Evolutionary conservation across 2,797 vertebrate genomes (phyloP), one percentile per base, ranked within the genome.

Genomic region (Numenius phaeopus): DNA sequence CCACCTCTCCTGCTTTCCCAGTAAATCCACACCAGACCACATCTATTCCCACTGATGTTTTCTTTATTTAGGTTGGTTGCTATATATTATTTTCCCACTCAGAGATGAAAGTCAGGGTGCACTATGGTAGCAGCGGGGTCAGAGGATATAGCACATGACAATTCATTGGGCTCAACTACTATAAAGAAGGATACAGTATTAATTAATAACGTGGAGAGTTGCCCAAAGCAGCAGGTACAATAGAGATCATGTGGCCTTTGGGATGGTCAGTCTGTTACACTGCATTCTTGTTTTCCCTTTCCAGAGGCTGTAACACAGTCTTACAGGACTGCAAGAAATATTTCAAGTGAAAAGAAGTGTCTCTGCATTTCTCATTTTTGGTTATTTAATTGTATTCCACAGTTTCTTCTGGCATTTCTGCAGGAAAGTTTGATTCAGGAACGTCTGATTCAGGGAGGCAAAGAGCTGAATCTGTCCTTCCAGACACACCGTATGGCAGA

Each of bases 381-480:
- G 14, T 65, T 82, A 78, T 92, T 95, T 75, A 92, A 94, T 95
- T 94, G 55, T 50, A 58, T 90, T 96, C 89, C 91, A 16, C 67
- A 75, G 54, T 95, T 97, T 62, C 70, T 82, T 93, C 94, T 98
- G 97, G 96, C 88, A 86, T 95, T 89, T 79, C 76, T 79, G 46
- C n/a, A 97, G 97, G 97, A 97, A 98, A 98, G 62, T 95, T 32
- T 96, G 73, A 97, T 97, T 78, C 69, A 89, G 91, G 87, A 92
- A 98, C 96, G 24, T 96, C 55, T 96, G 65, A 93, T 90, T 97
- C 76, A 66, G 81, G 82, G 44, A 79, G 50, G 39, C 54, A 54
- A 95, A 84, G 27, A 89, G 75, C 49, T 66, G 65, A 96, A 87
- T 89, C 70, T 96, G 40, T 95, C 82, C 77, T 95, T 97, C 87